Evolutionary conservation across 2,113 vertebrate species (phyloP), one percentile per base, ranked within the genome.

Genomic region (Dissostichus mawsoni): DNA sequence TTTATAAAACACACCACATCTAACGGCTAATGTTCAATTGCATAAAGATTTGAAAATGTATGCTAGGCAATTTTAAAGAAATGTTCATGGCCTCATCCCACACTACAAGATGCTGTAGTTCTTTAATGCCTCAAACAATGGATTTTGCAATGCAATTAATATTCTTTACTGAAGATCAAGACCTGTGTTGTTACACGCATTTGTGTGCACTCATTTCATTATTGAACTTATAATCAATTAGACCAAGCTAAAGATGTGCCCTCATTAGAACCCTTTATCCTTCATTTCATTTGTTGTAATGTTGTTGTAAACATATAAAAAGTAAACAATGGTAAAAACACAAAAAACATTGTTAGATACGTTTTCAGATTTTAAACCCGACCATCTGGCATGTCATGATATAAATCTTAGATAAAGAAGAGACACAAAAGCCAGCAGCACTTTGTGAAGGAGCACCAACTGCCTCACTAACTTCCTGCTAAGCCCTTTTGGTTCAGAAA

Each of bases 91-190:
- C 69, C 51, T 57, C 83, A 72, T 80, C 85, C 83, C 85, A 89
- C 76, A 65, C 57, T 57, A 61, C 65, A 85, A 90, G 87, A 84
- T 90, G 84, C 76, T 83, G 29, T 12, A 73, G 23, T 29, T 65
- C 78, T 70, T 61, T 29, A 74, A 29, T 64, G 65, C 14, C 56
- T 64, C 18, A 68, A 75, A 86, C 76, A 84, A 55, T 45, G 18
- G 36, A 71, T 41, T 80, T 64, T 70, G 56, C 47, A 62, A 20
- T 33, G 11, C 51, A 74, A 57, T 73, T 75, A 29, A 56, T 62
- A 50, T 71, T 64, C 51, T 41, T 75, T 23, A 58, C 23, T 70
- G 55, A 11, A 69, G 61, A 67, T 57, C 45, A 84, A 72, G 66
- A 56, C 23, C 20, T 74, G 62, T 76, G 13, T 74, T 87, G 65